Base-by-base conservation (phyloP, 2,888 invertebrate species). In the Strigamia transsilvanica region DNA sequence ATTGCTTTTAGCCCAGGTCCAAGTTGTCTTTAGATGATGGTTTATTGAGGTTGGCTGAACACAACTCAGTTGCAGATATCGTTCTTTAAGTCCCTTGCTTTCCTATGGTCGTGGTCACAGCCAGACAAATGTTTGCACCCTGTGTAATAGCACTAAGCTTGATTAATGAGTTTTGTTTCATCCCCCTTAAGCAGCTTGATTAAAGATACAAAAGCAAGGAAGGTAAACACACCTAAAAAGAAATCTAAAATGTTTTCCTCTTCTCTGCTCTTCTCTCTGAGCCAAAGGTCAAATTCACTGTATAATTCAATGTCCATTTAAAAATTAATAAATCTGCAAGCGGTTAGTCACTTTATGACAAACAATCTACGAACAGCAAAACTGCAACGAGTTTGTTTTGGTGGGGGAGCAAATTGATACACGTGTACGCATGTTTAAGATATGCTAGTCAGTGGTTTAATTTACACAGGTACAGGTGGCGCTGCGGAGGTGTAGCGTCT, bases 1-100 rank as follows among this genome's bases (percentile, higher is more conserved):
- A 27, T 10, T 66, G 66, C 4, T 27, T 9, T 27, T 66, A 27
- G 23, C 66, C 66, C 15, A 6, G 15, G n/a, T 15, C 51, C 27
- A 9, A 66, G 66, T 66, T 23, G 27, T 66, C 66, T 15, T 61
- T 27, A 66, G 66, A 66, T 66, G 66, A 66, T 66, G 66, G 66
- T 66, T 66, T 66, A 66, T 66, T 66, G 66, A 66, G 66, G 66
- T 66, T 66, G 66, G 66, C 66, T 66, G 15, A 66, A 27, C 66
- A 66, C 66, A 66, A 66, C 66, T 66, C 66, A 66, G 66, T 66
- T 66, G 66, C 66, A 66, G 66, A 66, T 9, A 23, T 66, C 66
- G 32, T 66, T 66, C 66, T 51, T 34, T 66, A 66, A 66, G 66
- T 66, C 66, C 66, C 27, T 13, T 66, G 13, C 66, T 66, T 66